Evolutionary conservation across 1,140 invertebrate genomes (phyloP), one percentile per base, ranked within the genome.

Genomic region (Drosophila murphyi): DNA sequence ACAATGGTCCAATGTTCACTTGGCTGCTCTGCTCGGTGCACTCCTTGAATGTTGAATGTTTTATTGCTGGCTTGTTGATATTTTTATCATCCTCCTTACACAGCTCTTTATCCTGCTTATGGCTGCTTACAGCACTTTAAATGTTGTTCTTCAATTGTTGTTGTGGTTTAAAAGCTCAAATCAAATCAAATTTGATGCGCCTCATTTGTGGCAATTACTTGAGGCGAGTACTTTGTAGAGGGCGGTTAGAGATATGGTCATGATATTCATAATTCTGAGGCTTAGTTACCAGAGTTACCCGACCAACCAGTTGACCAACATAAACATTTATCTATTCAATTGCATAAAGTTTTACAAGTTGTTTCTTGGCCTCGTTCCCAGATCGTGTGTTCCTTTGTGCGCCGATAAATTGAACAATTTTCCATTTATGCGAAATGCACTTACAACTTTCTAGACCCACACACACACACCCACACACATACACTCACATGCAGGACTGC

Each of bases 381-480:
- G 8, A 3, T 39, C 4, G 34, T 59, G 34, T 31, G 10, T 20
- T 61, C 31, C 69, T 65, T 68, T 72, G 43, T 56, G 56, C 2
- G 67, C 59, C 82, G 64, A 86, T 85, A 78, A 85, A 85, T 86
- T 85, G 74, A 78, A 86, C 71, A 81, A 78, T 86, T 86, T 86
- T 68, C 78, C 60, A 81, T 86, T 81, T 86, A 78, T 78, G 82
- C 48, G 60, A 78, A 86, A 70, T 86, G 75, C 75, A 78, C 71
- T 81, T 81, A 87, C 56, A 87, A 86, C 78, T 82, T 87, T 78
- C 48, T 39, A 39, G 37, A 7, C 7, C 37, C 28, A 32, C 12
- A 10, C 12, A 39, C 7, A 8, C 7, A 39, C 37, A 39, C 3
- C 10, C 37, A 39, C 8, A 3, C 7, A 12, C 12, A 12, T 12